These are phyloP conservation scores for Acanthosoma haemorrhoidale DNA, from an alignment of 2,888 invertebrate species.

Conservation along the genomic window DNA sequence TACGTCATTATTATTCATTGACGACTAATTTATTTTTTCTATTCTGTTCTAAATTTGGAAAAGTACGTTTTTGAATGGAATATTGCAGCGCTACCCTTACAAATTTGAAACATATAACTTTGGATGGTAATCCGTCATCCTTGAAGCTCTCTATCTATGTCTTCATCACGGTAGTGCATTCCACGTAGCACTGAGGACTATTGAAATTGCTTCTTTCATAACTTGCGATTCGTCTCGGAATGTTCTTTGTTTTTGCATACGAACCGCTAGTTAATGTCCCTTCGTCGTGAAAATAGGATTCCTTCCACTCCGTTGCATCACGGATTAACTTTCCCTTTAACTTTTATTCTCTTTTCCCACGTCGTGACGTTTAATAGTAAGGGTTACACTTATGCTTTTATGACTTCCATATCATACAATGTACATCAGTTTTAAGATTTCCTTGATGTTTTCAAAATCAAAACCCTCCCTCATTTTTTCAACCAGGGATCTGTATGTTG, in stretches of 20 bases:
- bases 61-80: too few relatives aligned
- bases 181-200: background rate
- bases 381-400: too few relatives aligned
- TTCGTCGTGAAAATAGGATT: background rate
- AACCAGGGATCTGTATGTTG: too few relatives aligned
- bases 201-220: background rate
- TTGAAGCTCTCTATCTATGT: background rate
- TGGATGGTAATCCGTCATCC: background rate
- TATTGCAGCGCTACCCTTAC: too few relatives aligned
- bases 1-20: too few relatives aligned
- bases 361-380: background rate
- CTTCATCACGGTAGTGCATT: background rate
- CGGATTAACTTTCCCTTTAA: background rate
- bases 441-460: too few relatives aligned
- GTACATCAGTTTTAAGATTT: too few relatives aligned
- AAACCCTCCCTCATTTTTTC: too few relatives aligned
- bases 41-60: too few relatives aligned
- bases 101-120: too few relatives aligned
- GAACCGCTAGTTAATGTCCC: background rate
- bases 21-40: too few relatives aligned
- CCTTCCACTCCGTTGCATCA: conserved; percentile 8
- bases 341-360: background rate
- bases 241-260: background rate
- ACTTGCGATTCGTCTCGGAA: background rate
- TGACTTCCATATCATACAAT: too few relatives aligned